Evolutionary conservation across 2,888 invertebrate species (phyloP), one percentile per base, ranked within the genome.

Genomic region (Drosophila histrio): DNA sequence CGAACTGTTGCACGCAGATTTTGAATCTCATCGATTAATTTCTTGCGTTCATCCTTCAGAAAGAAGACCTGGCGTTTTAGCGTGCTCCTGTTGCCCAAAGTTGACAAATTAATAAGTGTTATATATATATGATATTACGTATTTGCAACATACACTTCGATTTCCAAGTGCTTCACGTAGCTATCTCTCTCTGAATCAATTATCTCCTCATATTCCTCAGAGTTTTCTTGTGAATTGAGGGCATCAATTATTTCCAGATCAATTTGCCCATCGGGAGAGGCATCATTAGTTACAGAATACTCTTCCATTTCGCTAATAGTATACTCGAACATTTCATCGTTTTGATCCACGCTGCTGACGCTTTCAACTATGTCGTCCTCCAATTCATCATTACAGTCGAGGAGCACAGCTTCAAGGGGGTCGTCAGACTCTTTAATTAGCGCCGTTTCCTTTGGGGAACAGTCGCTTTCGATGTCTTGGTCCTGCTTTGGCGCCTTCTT

Each of bases 111-210:
- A 36, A 17, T 4, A 26, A 36, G 7, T 7, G 15, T 9, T 44
- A 21, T n/a, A 15, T 8, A 3, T 15, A 3, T 7, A 2, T n/a
- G 34, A 22, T 21, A 13, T 6, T 19, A 21, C 4, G 13, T 21
- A 22, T 8, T 4, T 4, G 0, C 7, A 32, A 28, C 77, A 21
- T 74, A 79, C 79, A 79, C 59, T 68, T 79, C 71, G 1, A 41
- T 47, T 56, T 79, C 77, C 60, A 82, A 56, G 19, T 82, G 65
- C 11, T 47, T 63, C 0, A 71, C 57, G 34, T 82, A 79, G 28
- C 9, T 36, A 13, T 64, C 67, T 3, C 44, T 50, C 6, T 58
- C 54, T 0, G 59, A 28, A 26, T 68, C 77, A 1, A 65, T 56
- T 2, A 65, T 62, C 13, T 79, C 67, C n/a, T 68, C 44, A 57